phyloP scores from a whole-genome alignment of 2,113 vertebrate species.

The Tachuris rubrigastra region DNA sequence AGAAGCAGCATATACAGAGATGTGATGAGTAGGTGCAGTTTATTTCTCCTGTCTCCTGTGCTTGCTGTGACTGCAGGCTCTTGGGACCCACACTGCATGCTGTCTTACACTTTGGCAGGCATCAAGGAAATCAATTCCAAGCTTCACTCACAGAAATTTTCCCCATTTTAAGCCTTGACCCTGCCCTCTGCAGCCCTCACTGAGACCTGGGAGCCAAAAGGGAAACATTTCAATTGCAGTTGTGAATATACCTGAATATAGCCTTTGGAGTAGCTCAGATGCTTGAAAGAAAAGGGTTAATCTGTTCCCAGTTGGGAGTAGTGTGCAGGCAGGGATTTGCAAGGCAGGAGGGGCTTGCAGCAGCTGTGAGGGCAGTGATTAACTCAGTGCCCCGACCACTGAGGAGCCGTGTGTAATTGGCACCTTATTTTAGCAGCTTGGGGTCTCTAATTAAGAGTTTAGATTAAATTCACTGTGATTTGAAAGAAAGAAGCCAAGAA shows the following conservation, averaged over 20 bases:
- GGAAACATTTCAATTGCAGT: not conserved
- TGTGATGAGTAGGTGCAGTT: not conserved
- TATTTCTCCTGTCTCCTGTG: not conserved
- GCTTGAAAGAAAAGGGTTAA: constrained; percentile 7
- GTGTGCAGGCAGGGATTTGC: not conserved
- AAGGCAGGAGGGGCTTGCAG: not conserved
- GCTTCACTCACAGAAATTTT: not conserved
- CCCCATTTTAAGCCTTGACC: not conserved
- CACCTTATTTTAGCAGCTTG: not conserved
- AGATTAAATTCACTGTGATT: constrained; percentile 1
- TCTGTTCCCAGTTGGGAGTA: not conserved
- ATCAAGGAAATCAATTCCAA: not conserved
- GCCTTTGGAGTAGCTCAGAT: not conserved
- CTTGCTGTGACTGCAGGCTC: not conserved
- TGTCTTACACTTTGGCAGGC: not conserved
- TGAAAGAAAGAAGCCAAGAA: not conserved
- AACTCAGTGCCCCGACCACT: not conserved
- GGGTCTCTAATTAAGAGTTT: constrained; percentile 23
- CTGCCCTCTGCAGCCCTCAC: not conserved
- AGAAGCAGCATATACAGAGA: not conserved
- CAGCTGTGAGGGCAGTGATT: constrained; percentile 24
- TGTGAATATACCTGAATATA: not conserved
- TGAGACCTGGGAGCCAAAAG: not conserved
- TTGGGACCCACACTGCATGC: rapidly evolving
- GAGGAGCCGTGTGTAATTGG: not conserved